A percentile compares a stretch with the other conserved stretches of the same genome.
These are phyloP conservation scores for Microtus ochrogaster DNA, from an alignment of 2,113 vertebrate species.

Conservation along the genomic window DNA sequence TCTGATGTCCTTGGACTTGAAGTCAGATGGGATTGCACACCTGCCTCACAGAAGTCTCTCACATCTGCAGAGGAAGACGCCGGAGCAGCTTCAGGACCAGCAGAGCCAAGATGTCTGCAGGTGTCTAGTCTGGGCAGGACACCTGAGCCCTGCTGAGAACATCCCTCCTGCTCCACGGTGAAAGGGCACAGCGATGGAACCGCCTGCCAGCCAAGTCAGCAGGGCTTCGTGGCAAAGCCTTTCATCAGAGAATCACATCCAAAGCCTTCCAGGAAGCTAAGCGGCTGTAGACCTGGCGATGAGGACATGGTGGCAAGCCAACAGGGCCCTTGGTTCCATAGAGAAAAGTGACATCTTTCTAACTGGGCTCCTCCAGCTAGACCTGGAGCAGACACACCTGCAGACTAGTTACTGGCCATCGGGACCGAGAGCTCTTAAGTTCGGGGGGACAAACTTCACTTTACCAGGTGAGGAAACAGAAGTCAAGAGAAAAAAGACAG, in stretches of 20 bases:
- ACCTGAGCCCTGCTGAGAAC: not conserved
- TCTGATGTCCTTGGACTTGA: not conserved
- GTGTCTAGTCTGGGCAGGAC: conserved; percentile 25
- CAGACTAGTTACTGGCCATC: not conserved
- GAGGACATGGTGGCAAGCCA: not conserved
- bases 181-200: not conserved
- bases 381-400: not conserved
- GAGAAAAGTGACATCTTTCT: not conserved
- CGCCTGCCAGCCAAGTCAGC: not conserved
- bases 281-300: not conserved
- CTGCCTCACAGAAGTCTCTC: not conserved
- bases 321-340: not conserved
- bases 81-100: not conserved
- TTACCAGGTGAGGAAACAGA: not conserved
- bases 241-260: not conserved
- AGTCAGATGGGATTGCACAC: not conserved
- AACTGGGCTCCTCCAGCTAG: not conserved
- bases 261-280: conserved; percentile 16
- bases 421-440: not conserved
- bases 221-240: not conserved
- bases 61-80: not conserved
- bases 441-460: not conserved
- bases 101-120: not conserved
- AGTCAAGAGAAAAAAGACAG: not conserved
- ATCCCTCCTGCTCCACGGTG: not conserved